Evolutionary conservation across 2,797 vertebrate species (phyloP).

Genomic region (Eulemur coronatus): DNA sequence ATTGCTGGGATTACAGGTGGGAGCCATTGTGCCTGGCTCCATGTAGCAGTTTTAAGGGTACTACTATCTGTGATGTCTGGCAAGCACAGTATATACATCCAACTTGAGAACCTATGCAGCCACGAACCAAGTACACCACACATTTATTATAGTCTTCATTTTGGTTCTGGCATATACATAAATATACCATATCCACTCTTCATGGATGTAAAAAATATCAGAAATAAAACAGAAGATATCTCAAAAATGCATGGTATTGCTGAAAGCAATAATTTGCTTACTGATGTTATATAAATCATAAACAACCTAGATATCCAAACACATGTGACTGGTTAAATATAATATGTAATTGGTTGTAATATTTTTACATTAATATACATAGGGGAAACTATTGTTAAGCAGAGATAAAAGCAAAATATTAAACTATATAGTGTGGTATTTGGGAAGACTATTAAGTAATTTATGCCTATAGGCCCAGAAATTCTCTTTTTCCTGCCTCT

Average conservation of each 20-base stretch:
- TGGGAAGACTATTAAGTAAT: not conserved
- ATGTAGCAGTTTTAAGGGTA: not conserved
- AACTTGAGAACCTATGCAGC: not conserved
- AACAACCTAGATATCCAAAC: constrained; percentile 1
- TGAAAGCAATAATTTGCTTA: constrained; percentile 4
- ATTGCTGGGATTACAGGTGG: not conserved
- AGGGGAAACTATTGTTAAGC: not conserved
- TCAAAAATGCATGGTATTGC: not conserved
- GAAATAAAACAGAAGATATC: constrained; percentile 8
- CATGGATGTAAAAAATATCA: not conserved
- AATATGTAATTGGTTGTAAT: not conserved
- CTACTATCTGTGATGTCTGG: not conserved
- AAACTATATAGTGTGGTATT: not conserved
- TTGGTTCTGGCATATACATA: not conserved
- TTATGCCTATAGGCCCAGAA: not conserved
- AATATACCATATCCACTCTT: not conserved
- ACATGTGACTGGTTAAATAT: not conserved
- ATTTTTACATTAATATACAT: not conserved
- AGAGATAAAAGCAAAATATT: constrained; percentile 5
- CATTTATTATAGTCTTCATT: not conserved
- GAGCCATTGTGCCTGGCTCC: not conserved
- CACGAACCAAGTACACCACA: not conserved
- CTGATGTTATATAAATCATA: constrained; percentile 24
- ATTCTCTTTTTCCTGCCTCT: not conserved
- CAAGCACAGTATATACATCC: not conserved